Evolutionary conservation across 2,113 vertebrate species (phyloP), one percentile per base, ranked within the genome.

Genomic region (Climacteris rufus): DNA sequence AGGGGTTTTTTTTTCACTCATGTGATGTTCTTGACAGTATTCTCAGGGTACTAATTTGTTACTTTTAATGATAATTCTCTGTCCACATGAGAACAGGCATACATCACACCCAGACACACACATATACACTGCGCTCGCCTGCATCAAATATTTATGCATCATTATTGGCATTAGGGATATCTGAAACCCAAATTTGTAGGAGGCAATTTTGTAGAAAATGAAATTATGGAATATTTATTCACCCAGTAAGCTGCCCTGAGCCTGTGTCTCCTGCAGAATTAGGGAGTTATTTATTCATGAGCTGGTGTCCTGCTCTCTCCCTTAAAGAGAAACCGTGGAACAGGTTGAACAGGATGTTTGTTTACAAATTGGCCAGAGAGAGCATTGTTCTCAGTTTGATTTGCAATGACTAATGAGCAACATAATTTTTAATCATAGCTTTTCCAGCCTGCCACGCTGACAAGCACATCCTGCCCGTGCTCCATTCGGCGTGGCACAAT

Each of bases 341-440:
- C 96, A 79, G 81, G 95, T 88, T 95, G 93, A 97, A 39, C 78
- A 83, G 91, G 94, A 92, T 79, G 91, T 80, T 95, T 93, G 93
- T 93, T 95, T 91, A 83, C 91, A 86, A 97, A 97, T 86, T 45
- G 93, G 89, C 89, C 97, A 71, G 91, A 91, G 92, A 96, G 93
- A 97, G 82, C 88, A 47, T 94, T 94, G 92, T 94, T 96, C 63
- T 79, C 64, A 2, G 39, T 93, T 97, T 97, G 96, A 97, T 97
- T 97, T 92, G 90, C 76, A 69, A 35, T 70, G 81, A 74, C 66
- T 97, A 97, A 98, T 89, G 96, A 97, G 89, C 87, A 94, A 81
- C 89, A 95, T 95, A 91, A 97, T 96, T 98, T 97, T 97, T 96
- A 97, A 97, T 97, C 96, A 71, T 18, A 45, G 88, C 87, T 97